Base-by-base conservation (phyloP, 2,113 vertebrate species). In the Petrocephalus microphthalmus region DNA sequence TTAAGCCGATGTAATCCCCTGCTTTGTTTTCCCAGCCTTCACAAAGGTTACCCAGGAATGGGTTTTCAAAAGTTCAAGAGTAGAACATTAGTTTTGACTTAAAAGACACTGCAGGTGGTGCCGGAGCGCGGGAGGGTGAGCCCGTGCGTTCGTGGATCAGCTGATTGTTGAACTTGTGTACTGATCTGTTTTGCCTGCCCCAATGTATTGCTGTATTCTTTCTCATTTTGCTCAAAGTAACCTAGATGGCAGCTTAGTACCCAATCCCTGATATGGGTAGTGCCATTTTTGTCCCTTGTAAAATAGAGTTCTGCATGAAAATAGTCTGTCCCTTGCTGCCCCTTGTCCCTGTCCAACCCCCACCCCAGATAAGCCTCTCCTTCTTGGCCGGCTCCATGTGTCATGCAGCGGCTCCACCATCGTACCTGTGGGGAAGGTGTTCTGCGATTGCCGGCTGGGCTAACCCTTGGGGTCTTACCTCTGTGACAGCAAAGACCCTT, bases 401-500 rank as follows among this genome's bases (percentile, higher is more conserved):
- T 37, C n/a, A 25, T 85, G 15, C 29, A 74, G 11, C 37, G 11
- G 5, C 11, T 74, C 67, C 67, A 74, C 67, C 67, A 19, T 37
- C 33, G 19, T 42, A 78, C 17, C 71, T 1, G 29, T 29, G 33
- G 81, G 81, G 84, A 29, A 7, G 84, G 84, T 83, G 33, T 78
- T 29, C 33, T n/a, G 81, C 22, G 7, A 45, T 37, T n/a, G 17
- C 42, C 37, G 0, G 45, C 3, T n/a, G 2, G 37, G 67, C 3
- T 52, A 81, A 71, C 25, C 17, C 47, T 53, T 53, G 17, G 37
- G 15, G 81, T 25, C 93, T 81, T 91, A 98, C 97, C 97, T 98
- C 97, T 0, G 97, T 97, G 88, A 98, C 96, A 0, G 96, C 97
- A 1, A 98, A 96, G 86, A 96, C 97, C 7, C 97, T 93, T 91